Percentiles rank a stretch among this genome's conserved stretches.
Evolutionary conservation across 2,113 vertebrate species (phyloP).

Genomic region (mouse (Mus musculus)): DNA sequence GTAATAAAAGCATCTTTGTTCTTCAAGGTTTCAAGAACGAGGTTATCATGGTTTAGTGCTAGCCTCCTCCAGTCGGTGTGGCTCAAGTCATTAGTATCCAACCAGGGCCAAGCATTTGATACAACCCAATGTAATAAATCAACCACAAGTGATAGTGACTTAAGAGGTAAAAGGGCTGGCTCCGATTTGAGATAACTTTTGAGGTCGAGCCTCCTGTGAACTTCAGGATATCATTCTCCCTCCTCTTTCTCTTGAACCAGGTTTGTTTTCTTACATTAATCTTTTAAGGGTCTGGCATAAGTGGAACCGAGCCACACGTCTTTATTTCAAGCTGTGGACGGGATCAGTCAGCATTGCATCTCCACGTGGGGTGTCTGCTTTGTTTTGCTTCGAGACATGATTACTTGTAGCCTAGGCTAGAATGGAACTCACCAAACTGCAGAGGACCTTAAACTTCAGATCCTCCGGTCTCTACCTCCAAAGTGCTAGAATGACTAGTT

Average conservation of each 20-base stretch:
- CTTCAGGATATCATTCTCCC: background rate
- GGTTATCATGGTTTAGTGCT: background rate
- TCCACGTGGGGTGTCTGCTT: too few species aligned
- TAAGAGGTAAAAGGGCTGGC: background rate
- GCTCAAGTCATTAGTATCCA: background rate
- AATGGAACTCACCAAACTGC: background rate
- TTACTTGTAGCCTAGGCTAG: background rate
- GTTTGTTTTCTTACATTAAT: background rate
- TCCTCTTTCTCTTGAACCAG: background rate
- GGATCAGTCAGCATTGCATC: background rate
- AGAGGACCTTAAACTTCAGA: background rate
- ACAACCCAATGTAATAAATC: background rate
- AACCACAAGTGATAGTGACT: background rate
- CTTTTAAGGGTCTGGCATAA: background rate
- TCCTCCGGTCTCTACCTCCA: background rate
- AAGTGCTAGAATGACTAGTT: too few species aligned
- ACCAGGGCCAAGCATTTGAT: background rate
- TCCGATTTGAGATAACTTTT: background rate
- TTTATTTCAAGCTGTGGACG: background rate
- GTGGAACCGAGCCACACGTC: background rate
- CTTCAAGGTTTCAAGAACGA: constrained; percentile 8
- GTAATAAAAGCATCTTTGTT: constrained; percentile 65
- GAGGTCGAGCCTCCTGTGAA: background rate
- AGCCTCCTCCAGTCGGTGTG: background rate
- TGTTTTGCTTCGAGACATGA: background rate